Evolutionary conservation across 2,113 vertebrate genomes (phyloP), one percentile per base, ranked within the genome.

Genomic region (Phyllostomus hastatus): DNA sequence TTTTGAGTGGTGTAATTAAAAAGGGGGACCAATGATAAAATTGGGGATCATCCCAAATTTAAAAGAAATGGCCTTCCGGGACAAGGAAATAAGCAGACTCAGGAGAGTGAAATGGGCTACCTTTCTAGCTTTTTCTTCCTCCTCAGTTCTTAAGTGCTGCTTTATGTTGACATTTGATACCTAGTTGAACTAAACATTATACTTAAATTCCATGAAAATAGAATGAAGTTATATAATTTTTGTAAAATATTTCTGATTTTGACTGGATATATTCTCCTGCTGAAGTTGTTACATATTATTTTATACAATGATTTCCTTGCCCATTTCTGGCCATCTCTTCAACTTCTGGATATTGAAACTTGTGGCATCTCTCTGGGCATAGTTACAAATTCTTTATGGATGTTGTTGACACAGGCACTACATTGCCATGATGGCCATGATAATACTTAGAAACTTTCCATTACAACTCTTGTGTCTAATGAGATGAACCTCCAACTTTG

Each of bases 161-260:
- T 38, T 43, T 76, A 59, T 85, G 2, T 52, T 69, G 59, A 28
- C 26, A 88, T 76, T 76, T 28, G 15, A 52, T 67, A 43, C 64
- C 95, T 83, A 79, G n/a, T 46, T 92, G 41, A 97, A 90, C 16
- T 59, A 89, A 81, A 67, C 43, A 10, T 64, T 54, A 52, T 70
- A 17, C 12, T 88, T 57, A 43, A 48, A 46, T 91, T 66, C 0
- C 50, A 70, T 38, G 38, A 85, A 88, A 69, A 38, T 67, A 12
- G 31, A 94, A 78, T 79, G 20, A n/a, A 10, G 11, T 2, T n/a
- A 26, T 43, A 24, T 3, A 66, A 19, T 78, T 87, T 91, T 81
- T 28, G 91, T 50, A 79, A 54, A 90, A 31, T 79, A 59, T 76
- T 12, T 54, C 10, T 59, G 26, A 48, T 90, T 79, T 33, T 0